Conservation (phyloP, 1,140 invertebrate genomes). For the Dendrolimus punctatus region DNA sequence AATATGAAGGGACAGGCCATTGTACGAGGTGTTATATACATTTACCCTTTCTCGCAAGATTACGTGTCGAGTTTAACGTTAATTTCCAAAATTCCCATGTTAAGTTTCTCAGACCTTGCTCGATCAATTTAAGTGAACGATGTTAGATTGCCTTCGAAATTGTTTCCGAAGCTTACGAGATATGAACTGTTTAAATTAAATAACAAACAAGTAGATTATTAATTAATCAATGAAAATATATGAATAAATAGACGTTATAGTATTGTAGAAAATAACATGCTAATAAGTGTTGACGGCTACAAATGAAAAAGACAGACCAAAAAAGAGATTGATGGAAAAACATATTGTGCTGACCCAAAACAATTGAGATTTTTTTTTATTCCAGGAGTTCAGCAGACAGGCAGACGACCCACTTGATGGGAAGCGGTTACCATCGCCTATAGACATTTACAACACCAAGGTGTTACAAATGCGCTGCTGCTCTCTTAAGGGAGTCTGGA, state of each 20-base stretch:
- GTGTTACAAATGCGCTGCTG: too few species aligned
- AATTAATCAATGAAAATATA: conserved; percentile 1
- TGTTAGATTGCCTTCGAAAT: not conserved
- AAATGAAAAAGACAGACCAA: not conserved
- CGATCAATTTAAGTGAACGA: conserved; percentile 16
- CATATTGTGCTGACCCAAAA: too few species aligned
- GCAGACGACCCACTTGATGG: too few species aligned
- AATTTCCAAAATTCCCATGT: conserved; percentile 37
- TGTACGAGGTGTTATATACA: conserved; percentile 46
- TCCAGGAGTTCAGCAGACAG: too few species aligned
- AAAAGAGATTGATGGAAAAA: too few species aligned
- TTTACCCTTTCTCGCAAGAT: conserved; percentile 35
- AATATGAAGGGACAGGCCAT: conserved; percentile 47
- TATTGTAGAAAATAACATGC: not conserved
- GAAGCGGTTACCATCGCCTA: too few species aligned
- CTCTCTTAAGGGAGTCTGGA: too few species aligned
- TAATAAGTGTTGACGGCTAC: conserved; percentile 2
- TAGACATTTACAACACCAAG: too few species aligned
- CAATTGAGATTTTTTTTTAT: too few species aligned
- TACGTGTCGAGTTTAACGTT: conserved; percentile 33
- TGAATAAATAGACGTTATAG: not conserved
- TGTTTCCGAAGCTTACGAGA: too few species aligned
- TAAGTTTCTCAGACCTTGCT: conserved; percentile 14
- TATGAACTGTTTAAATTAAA: too few species aligned
- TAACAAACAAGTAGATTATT: too few species aligned